Evolutionary conservation across 2,113 vertebrate genomes (phyloP), one percentile per base, ranked within the genome.

Genomic region (Plectropomus leopardus): DNA sequence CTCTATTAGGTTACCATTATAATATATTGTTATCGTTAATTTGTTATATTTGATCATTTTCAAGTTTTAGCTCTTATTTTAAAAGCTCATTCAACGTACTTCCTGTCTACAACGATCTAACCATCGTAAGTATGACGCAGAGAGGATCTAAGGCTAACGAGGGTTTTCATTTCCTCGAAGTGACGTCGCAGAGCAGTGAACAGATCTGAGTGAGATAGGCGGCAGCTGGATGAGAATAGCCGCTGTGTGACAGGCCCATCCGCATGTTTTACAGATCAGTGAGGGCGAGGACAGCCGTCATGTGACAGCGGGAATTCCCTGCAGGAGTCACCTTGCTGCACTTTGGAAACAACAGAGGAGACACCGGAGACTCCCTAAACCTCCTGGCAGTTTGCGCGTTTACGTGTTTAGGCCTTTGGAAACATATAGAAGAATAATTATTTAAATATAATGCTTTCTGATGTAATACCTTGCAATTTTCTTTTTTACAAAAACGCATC

Each of bases 241-340:
- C 13, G 26, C 21, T 1, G 17, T 0, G 15, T 0, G 1, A 4
- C 34, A 2, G 24, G 1, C 51, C n/a, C 64, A 67, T 80, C 78
- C 53, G 1, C 16, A 23, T 78, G 44, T n/a, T 70, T 61, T 78
- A 32, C 1, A 45, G 2, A 48, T 64, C 83, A 10, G 47, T 5
- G 68, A 17, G 58, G 77, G 63, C 36, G 63, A 45, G 11, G 21
- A 3, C 23, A 59, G 3, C 9, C 8, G 16, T 63, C 89, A 86
- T 77, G 75, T 88, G 89, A 83, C 44, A 6, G 47, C 24, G 87
- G 91, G 92, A 86, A 87, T 90, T 90, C 87, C 90, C 89, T 21
- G 1, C 4, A 75, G 36, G 51, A 66, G 76, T 92, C 86, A 82
- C 83, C 76, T 89, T 90, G 77, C 57, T 90, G 77, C 57, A 10